phyloP scores from a whole-genome alignment of 2,797 vertebrate species.

The Enteromius radiatus region DNA sequence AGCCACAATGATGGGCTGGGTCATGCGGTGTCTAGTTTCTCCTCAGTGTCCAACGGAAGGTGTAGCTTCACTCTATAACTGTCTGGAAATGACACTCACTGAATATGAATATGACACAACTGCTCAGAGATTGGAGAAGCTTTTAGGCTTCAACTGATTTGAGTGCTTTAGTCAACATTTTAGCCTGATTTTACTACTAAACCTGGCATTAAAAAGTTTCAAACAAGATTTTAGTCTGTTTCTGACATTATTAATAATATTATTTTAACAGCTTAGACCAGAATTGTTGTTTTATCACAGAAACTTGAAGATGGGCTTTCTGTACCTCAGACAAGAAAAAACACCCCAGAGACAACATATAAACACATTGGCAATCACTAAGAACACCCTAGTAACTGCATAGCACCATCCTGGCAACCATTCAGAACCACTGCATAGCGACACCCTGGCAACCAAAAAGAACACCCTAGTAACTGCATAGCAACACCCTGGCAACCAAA shows the following conservation, averaged over 20 bases:
- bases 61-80: background rate
- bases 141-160: background rate
- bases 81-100: background rate
- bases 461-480: background rate
- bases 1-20: conserved; percentile 24
- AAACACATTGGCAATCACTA: background rate
- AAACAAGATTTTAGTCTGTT: background rate
- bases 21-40: conserved; percentile 21
- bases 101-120: background rate
- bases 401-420: background rate
- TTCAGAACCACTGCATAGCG: background rate
- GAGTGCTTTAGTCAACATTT: background rate
- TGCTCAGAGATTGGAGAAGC: background rate
- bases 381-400: background rate
- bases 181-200: background rate
- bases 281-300: background rate
- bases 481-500: background rate
- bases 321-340: background rate
- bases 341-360: background rate
- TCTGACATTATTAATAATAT: background rate
- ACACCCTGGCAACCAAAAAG: background rate
- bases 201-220: background rate
- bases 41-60: background rate
- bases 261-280: background rate
- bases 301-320: background rate